Evolutionary conservation across 2,113 vertebrate genomes (phyloP).

Genomic region (Shinisaurus crocodilurus): DNA sequence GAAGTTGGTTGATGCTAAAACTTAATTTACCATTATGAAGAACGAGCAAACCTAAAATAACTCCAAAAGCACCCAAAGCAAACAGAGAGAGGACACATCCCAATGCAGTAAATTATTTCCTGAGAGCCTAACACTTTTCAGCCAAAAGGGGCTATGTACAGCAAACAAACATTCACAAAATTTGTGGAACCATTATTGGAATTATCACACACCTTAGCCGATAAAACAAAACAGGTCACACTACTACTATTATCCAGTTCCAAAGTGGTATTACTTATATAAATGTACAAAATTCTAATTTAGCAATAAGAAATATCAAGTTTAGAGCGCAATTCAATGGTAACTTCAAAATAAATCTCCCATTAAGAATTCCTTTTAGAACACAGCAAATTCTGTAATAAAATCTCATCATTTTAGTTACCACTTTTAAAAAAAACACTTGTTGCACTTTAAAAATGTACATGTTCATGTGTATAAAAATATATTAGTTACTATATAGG

Average conservation of each 20-base stretch:
- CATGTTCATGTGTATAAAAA: not conserved
- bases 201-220: too few relatives aligned
- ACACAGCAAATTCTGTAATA: not conserved
- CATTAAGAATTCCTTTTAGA: conserved; percentile 8
- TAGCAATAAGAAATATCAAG: not conserved
- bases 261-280: not conserved
- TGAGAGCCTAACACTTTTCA: too few relatives aligned
- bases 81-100: too few relatives aligned
- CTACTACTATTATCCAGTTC: not conserved
- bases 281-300: rapidly evolving
- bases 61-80: too few relatives aligned
- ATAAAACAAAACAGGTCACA: too few relatives aligned
- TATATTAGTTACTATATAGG: not conserved
- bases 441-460: not conserved
- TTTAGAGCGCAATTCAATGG: not conserved
- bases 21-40: not conserved
- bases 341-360: not conserved
- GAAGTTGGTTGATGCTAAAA: not conserved
- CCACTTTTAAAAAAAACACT: not conserved
- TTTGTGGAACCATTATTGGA: too few relatives aligned
- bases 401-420: not conserved
- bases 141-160: too few relatives aligned
- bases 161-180: too few relatives aligned
- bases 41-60: too few relatives aligned
- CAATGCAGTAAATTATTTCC: too few relatives aligned